Evolutionary conservation across 2,888 invertebrate species (phyloP).

Genomic region (Aethes cnicana): DNA sequence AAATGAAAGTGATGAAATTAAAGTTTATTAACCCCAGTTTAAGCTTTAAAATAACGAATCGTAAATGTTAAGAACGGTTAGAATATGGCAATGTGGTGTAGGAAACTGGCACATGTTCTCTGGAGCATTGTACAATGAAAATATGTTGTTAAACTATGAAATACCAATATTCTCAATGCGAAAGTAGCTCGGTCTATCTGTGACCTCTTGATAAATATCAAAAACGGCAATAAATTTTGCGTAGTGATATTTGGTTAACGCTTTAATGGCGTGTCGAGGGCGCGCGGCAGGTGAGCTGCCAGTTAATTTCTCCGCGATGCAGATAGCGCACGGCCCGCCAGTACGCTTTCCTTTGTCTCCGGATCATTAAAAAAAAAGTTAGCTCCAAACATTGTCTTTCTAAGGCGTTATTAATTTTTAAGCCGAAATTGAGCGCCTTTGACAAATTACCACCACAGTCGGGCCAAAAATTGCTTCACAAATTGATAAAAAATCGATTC

Average conservation of each 20-base stretch:
- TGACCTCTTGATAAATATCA: too few species aligned
- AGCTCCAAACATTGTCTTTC: constrained; percentile 29
- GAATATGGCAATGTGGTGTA: too few species aligned
- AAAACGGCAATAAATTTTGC: neutral
- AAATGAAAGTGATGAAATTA: too few species aligned
- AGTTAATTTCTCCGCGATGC: constrained; percentile 72
- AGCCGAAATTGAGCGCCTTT: constrained; percentile 41
- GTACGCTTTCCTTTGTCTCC: constrained; percentile 57
- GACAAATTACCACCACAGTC: constrained; percentile 45
- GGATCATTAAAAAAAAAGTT: constrained; percentile 32
- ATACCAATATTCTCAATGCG: too few species aligned
- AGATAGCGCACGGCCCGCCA: constrained; percentile 69
- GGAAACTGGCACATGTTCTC: too few species aligned
- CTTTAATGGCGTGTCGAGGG: constrained; percentile 34
- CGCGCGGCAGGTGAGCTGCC: constrained; percentile 52
- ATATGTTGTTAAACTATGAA: too few species aligned
- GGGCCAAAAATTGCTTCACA: constrained; percentile 8
- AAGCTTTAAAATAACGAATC: too few species aligned
- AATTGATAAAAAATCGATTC: too few species aligned
- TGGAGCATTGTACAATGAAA: too few species aligned
- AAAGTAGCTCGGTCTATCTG: too few species aligned
- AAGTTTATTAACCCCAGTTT: too few species aligned
- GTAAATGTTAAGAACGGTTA: too few species aligned
- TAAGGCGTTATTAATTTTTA: constrained; percentile 43
- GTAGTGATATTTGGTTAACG: constrained; percentile 9